These are phyloP conservation scores for Drosophila saltans DNA, from an alignment of 1,140 invertebrate species.

Conservation along the genomic window DNA sequence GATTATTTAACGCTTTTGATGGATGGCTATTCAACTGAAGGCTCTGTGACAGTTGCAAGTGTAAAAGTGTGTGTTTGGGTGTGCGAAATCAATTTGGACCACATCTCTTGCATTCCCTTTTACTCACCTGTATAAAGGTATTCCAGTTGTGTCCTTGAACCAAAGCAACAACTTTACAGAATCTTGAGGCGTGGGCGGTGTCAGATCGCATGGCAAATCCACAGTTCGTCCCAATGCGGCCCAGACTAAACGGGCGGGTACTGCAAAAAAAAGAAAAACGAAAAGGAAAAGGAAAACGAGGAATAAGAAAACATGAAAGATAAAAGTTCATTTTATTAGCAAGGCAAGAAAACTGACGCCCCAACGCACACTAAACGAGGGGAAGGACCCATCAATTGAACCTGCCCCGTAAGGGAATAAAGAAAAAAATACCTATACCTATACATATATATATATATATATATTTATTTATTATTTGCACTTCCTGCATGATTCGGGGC, in stretches of 20 bases:
- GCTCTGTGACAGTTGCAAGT: conserved; percentile 12
- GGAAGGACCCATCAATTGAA: conserved; percentile 25
- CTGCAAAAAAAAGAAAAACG: conserved; percentile 79
- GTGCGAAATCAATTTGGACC: conserved; percentile 46
- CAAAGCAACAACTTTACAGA: conserved; percentile 91
- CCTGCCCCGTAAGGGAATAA: conserved; percentile 41
- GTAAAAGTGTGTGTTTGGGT: conserved; percentile 22
- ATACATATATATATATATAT: conserved; percentile 19
- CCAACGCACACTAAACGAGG: no score
- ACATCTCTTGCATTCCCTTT: not conserved
- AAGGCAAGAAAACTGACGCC: conserved; percentile 30
- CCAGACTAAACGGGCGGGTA: conserved; percentile 88
- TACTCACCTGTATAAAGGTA: conserved; percentile 92
- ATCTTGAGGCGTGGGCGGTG: conserved; percentile 88
- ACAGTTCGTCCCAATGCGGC: conserved; percentile 89
- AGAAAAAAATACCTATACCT: conserved; percentile 37
- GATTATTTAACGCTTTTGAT: conserved; percentile 77
- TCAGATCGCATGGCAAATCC: conserved; percentile 92
- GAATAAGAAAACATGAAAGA: conserved; percentile 10
- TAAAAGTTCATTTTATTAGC: conserved; percentile 40
- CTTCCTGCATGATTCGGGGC: conserved; percentile 76
- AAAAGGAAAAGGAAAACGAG: not conserved
- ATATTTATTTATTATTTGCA: conserved; percentile 82
- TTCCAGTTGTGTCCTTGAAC: conserved; percentile 92
- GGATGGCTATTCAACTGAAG: conserved; percentile 46